Evolutionary conservation across 2,888 invertebrate species (phyloP).

Genomic region (Drosophila conformis): DNA sequence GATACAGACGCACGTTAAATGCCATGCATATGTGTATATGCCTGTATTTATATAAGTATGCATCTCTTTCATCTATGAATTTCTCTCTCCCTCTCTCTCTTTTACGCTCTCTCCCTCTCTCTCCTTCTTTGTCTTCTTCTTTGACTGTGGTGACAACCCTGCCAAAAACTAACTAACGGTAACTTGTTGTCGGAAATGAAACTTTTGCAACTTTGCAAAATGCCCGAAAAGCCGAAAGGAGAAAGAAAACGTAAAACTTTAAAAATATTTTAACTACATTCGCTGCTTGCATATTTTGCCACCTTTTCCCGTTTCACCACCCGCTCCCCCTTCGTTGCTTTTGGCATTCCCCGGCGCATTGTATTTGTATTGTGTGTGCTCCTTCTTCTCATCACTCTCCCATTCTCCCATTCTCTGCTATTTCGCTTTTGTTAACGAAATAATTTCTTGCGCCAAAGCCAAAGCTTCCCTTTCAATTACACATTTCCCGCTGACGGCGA

Average conservation of each 20-base stretch:
- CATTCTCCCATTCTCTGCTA: conserved; percentile 27
- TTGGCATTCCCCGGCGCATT: conserved; percentile 34
- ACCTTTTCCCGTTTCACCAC: conserved; percentile 1
- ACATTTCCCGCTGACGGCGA: conserved; percentile 65
- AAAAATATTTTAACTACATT: conserved; percentile 70
- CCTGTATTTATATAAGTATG: conserved; percentile 41
- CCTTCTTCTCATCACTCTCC: conserved; percentile 31
- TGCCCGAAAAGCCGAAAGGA: conserved; percentile 31
- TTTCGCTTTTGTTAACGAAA: conserved; percentile 81
- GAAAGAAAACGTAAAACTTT: conserved; percentile 56
- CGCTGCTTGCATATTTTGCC: conserved; percentile 55
- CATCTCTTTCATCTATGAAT: conserved; percentile 9
- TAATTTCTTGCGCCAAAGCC: conserved; percentile 79
- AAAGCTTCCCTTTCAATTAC: conserved; percentile 84
- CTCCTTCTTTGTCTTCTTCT: conserved; percentile 7
- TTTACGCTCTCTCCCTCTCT: not conserved
- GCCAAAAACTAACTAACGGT: conserved; percentile 78
- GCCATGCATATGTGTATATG: conserved; percentile 52
- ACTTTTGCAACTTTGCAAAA: conserved; percentile 71
- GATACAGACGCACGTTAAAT: conserved; percentile 67
- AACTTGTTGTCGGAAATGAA: conserved; percentile 82
- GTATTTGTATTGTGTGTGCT: conserved; percentile 58
- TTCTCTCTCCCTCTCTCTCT: conserved; percentile 1
- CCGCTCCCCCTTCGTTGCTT: not conserved
- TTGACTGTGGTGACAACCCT: conserved; percentile 67